Evolutionary conservation across 37 sponge, comb jelly and placozoan species (phyloP).

Genomic region (Trichoplax adhaerens): DNA sequence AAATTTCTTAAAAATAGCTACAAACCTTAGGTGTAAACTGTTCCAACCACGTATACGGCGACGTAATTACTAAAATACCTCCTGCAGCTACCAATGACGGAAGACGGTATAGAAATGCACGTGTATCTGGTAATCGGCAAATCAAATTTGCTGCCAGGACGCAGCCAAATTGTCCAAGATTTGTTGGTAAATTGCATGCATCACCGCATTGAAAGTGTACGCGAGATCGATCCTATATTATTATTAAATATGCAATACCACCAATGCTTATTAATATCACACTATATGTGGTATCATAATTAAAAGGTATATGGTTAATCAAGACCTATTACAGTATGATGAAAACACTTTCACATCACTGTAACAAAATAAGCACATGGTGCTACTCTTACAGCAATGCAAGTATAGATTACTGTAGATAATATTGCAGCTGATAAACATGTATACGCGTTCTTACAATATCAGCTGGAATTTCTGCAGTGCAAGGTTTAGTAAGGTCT

Average conservation of each 20-base stretch:
- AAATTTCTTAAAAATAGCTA: not conserved
- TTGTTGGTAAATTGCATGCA: constrained; percentile 44
- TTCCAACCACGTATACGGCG: constrained; percentile 69
- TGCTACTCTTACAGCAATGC: too few relatives aligned
- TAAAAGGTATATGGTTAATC: too few relatives aligned
- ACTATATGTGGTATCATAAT: too few relatives aligned
- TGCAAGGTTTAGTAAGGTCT: constrained; percentile 26
- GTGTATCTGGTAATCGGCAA: constrained; percentile 54
- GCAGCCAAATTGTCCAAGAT: constrained; percentile 62
- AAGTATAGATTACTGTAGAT: too few relatives aligned
- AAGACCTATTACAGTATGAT: too few relatives aligned
- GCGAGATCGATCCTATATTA: constrained; percentile 8
- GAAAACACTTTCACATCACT: too few relatives aligned
- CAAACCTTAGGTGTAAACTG: constrained; percentile 58
- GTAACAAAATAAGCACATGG: too few relatives aligned
- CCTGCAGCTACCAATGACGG: constrained; percentile 41
- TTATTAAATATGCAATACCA: too few relatives aligned
- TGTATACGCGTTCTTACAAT: constrained; percentile 26
- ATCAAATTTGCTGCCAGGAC: constrained; percentile 67
- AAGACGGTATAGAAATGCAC: constrained; percentile 35
- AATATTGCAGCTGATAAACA: too few relatives aligned
- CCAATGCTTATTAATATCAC: too few relatives aligned
- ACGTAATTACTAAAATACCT: constrained; percentile 62
- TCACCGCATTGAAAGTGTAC: constrained; percentile 44
- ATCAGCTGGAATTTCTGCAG: constrained; percentile 22